These are phyloP conservation scores for Pomacea canaliculata DNA, from an alignment of 2,888 invertebrate genomes.

Conservation along the genomic window DNA sequence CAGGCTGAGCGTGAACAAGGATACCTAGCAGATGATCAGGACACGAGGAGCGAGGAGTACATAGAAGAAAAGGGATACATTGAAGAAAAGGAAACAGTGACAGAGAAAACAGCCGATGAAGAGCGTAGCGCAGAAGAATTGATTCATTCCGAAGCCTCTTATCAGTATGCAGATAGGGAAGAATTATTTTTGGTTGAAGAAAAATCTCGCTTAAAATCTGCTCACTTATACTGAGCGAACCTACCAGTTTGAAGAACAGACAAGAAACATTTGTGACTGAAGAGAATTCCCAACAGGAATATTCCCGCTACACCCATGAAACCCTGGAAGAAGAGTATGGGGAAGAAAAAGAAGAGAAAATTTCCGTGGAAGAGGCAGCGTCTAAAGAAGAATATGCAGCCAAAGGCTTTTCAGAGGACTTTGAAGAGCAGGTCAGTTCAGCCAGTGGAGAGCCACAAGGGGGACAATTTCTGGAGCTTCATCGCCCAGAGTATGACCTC, in stretches of 20 bases:
- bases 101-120: background rate
- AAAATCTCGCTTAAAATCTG: background rate
- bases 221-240: background rate
- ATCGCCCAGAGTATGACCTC: conserved; percentile 16
- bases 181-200: too few relatives aligned
- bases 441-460: conserved; percentile 15
- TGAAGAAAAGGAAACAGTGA: background rate
- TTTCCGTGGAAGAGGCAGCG: background rate
- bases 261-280: too few relatives aligned
- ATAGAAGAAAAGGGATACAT: background rate
- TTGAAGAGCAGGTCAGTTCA: conserved; percentile 1
- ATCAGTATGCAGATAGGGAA: background rate
- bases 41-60: too few relatives aligned
- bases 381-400: background rate
- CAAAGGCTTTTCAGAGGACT: background rate
- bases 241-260: too few relatives aligned
- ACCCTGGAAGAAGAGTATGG: background rate
- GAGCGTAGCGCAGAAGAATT: background rate
- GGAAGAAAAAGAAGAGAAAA: background rate
- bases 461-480: too few relatives aligned
- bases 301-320: background rate
- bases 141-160: background rate
- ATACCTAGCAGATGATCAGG: background rate
- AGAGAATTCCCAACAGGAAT: background rate
- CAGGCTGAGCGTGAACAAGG: background rate